Evolutionary conservation across 2,888 invertebrate genomes (phyloP), one percentile per base, ranked within the genome.

Genomic region (Xylophagus ater): DNA sequence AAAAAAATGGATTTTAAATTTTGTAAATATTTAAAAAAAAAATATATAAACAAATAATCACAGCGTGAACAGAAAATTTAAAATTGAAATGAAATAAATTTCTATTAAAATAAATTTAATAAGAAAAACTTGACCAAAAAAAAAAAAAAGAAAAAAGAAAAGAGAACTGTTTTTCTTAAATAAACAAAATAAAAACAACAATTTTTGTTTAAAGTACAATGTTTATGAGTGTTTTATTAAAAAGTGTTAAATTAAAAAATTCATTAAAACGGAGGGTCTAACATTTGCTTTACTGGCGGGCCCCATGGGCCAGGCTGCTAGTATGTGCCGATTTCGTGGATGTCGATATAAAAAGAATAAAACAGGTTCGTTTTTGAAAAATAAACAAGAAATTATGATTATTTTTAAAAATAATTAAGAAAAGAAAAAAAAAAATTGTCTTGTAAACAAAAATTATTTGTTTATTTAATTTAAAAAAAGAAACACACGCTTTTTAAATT

Each of bases 321-420:
- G 79, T 67, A 81, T 81, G 80, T 81, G 81, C 70, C 79, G 78
- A 72, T 74, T 80, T 66, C 77, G 79, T 69, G 78, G 78, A 73
- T 75, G 78, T 69, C 77, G 77, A 63, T 78, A 79, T 69, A 80
- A 80, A 73, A 80, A 79, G 71, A 78, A 78, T 73, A 76, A 70
- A 49, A 35, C 42, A 48, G 47, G 41, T 48, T 50, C 42, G 49
- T n/a, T n/a, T n/a, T n/a, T n/a, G n/a, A n/a, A n/a, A n/a, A n/a
- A n/a, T n/a, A n/a, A n/a, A n/a, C n/a, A n/a, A n/a, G n/a, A n/a
- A n/a, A n/a, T n/a, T n/a, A n/a, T n/a, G n/a, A n/a, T n/a, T n/a
- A n/a, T n/a, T n/a, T n/a, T n/a, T n/a, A n/a, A n/a, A n/a, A n/a
- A n/a, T n/a, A n/a, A n/a, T n/a, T n/a, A n/a, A n/a, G n/a, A n/a